These are phyloP conservation scores for Mechanitis mazaeus DNA, from an alignment of 2,888 invertebrate species.

Conservation along the genomic window DNA sequence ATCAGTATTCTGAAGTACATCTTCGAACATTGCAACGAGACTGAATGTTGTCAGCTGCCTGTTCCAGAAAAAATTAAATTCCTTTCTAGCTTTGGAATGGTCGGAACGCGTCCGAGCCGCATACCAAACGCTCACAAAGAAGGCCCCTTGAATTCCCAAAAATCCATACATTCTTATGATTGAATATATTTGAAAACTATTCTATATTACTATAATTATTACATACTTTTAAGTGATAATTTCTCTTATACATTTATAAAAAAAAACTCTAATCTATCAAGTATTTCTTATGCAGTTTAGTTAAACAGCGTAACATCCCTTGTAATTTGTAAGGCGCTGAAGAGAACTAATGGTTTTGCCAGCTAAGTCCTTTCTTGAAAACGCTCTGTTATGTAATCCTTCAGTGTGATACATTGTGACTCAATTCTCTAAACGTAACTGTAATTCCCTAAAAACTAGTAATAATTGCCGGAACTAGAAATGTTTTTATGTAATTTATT, in stretches of 20 bases:
- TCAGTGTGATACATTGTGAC: constrained; percentile 5
- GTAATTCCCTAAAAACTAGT: background rate
- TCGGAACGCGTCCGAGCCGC: background rate
- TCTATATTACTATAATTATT: background rate
- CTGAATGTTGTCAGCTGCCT: constrained; percentile 6
- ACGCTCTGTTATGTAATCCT: constrained; percentile 40
- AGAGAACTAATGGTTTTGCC: constrained; percentile 58
- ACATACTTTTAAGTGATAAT: too few relatives aligned
- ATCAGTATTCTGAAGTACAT: constrained; percentile 4
- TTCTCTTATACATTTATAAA: too few relatives aligned
- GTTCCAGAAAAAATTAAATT: constrained; percentile 13
- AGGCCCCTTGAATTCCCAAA: background rate
- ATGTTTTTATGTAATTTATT: too few relatives aligned
- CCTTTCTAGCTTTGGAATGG: constrained; percentile 1
- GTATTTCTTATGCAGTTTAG: constrained; percentile 16
- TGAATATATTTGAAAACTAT: background rate
- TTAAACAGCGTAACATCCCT: constrained; percentile 43
- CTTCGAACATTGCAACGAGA: constrained; percentile 4
- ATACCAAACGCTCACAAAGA: constrained; percentile 4
- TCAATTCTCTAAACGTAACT: background rate
- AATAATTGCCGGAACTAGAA: too few relatives aligned
- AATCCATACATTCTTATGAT: constrained; percentile 4
- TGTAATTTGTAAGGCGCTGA: constrained; percentile 55
- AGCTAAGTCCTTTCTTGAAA: constrained; percentile 37
- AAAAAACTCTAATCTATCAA: background rate